Evolutionary conservation across 2,888 invertebrate genomes (phyloP).

Genomic region (Acronicta psi): DNA sequence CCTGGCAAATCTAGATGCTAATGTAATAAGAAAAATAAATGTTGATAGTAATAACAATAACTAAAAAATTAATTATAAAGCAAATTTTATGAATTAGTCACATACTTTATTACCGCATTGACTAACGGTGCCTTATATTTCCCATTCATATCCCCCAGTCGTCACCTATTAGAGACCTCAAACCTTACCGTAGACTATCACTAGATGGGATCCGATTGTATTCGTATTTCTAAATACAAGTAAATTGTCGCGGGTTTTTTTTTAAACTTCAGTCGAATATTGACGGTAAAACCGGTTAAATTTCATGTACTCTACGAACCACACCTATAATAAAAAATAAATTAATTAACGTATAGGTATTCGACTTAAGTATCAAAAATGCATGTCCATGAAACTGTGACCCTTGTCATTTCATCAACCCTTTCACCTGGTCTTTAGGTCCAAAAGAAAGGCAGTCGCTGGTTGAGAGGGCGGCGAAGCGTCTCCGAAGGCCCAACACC

Average conservation of each 20-base stretch:
- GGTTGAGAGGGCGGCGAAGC: conserved; percentile 81
- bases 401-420: conserved; percentile 49
- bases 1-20: too few relatives aligned
- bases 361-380: too few relatives aligned
- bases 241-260: too few relatives aligned
- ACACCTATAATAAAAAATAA: too few relatives aligned
- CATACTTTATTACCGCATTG: conserved; percentile 9
- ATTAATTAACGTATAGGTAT: too few relatives aligned
- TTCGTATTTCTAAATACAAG: conserved; percentile 49
- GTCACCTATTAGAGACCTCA: conserved; percentile 61
- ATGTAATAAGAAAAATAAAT: too few relatives aligned
- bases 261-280: too few relatives aligned
- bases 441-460: conserved; percentile 80
- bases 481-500: conserved; percentile 74
- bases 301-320: conserved; percentile 17
- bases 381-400: conserved; percentile 31
- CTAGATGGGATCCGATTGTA: conserved; percentile 75
- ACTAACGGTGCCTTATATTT: conserved; percentile 49
- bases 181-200: conserved; percentile 74
- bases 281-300: too few relatives aligned
- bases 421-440: conserved; percentile 70
- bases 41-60: too few relatives aligned
- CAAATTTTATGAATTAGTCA: too few relatives aligned
- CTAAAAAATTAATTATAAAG: not conserved
- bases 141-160: conserved; percentile 57